Evolutionary conservation across 2,888 invertebrate species (phyloP).

Genomic region (Willowsia nigromaculata): DNA sequence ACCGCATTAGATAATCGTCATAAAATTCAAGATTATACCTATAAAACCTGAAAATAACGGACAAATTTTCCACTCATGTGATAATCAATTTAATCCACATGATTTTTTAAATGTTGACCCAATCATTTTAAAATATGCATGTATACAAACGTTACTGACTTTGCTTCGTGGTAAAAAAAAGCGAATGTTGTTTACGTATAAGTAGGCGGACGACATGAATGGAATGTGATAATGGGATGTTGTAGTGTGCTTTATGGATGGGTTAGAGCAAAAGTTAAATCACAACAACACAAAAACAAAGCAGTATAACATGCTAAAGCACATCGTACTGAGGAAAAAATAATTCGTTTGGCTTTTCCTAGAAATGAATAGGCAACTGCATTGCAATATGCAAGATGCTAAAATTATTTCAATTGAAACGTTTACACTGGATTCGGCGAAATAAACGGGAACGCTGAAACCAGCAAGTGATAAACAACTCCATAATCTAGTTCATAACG

Average conservation of each 20-base stretch:
- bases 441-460: neutral
- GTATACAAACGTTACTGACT: neutral
- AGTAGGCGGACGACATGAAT: too few species aligned
- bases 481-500: neutral
- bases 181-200: too few species aligned
- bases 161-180: neutral
- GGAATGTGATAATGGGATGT: too few species aligned
- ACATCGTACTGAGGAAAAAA: neutral
- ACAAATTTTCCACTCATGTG: slow-evolving; percentile 29
- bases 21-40: neutral
- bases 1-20: neutral
- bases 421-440: neutral
- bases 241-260: too few species aligned
- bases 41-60: neutral
- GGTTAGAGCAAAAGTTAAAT: too few species aligned
- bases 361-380: neutral
- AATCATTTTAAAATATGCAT: neutral
- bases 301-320: neutral
- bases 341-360: neutral
- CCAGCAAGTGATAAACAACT: neutral
- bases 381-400: neutral
- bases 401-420: neutral
- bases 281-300: too few species aligned
- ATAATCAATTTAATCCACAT: neutral
- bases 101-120: neutral